Base-by-base conservation (phyloP, 2,113 vertebrate genomes). In the Onychostruthus taczanowskii region DNA sequence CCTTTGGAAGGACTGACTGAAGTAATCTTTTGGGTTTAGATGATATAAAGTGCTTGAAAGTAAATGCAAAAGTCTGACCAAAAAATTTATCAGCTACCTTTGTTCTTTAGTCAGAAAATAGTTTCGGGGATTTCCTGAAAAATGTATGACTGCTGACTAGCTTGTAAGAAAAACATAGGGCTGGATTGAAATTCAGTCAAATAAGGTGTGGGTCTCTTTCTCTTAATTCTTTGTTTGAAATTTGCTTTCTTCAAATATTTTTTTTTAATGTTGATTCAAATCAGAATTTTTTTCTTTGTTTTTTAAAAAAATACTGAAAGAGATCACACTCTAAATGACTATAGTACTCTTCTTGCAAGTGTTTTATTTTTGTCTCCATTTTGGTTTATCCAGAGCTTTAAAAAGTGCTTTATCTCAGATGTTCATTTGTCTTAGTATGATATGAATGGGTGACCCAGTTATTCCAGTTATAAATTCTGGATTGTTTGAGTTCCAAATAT, bases 121-220 rank as follows among this genome's bases (percentile, higher is more conserved):
- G 12, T 21, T 87, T 52, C 1, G 8, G 4, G 2, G 1, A 2
- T n/a, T 87, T 86, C 26, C 35, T 80, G 44, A 31, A 75, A 95
- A 41, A 68, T 33, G 5, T 22, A 0, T 49, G 39, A 23, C 10
- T 2, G 2, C 21, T 43, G 52, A 21, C 15, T 63, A 15, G 12
- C 14, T 46, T 69, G 3, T 17, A 62, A 84, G 28, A 44, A 64
- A 93, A 83, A 13, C 0, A 2, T 46, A 35, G 10, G 0, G 0
- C 41, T 66, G 24, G 27, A 23, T 43, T 67, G 8, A 23, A 37
- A 43, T 11, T 47, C 44, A 43, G 6, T 39, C 28, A 55, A 75
- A 46, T 59, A 50, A 79, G 3, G 7, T 1, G 2, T 30, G 22
- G 7, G 26, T 39, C 12, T 46, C 24, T 46, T 59, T 39, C 12